Base-by-base conservation (phyloP, 2,113 vertebrate genomes). In the Poeciliopsis retropinna region DNA sequence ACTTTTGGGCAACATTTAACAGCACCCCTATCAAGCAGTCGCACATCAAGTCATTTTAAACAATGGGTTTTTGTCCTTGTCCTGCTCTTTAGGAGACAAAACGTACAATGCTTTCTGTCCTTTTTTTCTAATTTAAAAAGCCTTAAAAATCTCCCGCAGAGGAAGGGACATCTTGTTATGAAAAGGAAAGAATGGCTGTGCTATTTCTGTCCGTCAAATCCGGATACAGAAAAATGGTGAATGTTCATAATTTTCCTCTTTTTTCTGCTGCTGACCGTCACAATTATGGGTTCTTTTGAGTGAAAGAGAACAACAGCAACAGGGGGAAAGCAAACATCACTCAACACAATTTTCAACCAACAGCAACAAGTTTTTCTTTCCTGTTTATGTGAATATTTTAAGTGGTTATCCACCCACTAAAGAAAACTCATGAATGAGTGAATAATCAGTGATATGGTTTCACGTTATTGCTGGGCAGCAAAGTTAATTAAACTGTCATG, bases 401-500 rank as follows among this genome's bases (percentile, higher is more conserved):
- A 47, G 17, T 19, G 17, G 44, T 47, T 47, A 17, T 47, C 44
- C 17, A 6, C 44, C 82, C 37, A 39, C 75, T 70, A 4, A 70
- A 34, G 67, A 27, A 66, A 44, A 80, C 11, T 11, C 30, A n/a
- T 29, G 51, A 73, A 39, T 41, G 80, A 76, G 77, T 64, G 34
- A 79, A 77, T 88, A 79, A 71, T 64, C 72, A 31, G 27, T 47
- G 73, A 78, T 75, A 64, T 61, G 72, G 74, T 70, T 41, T 32
- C 64, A 67, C 3, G 41, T 71, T 69, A 70, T 73, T 41, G 2
- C 10, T 76, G 76, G 51, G 39, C 44, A 47, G 73, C 6, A 73
- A 44, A 76, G 83, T 85, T 88, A 89, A 91, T 88, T 84, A 87
- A 88, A 78, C 74, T 87, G 86, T 79, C 88, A 84, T n/a, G 67